Base-by-base conservation (phyloP, 2,888 invertebrate genomes). In the Macaria notata region DNA sequence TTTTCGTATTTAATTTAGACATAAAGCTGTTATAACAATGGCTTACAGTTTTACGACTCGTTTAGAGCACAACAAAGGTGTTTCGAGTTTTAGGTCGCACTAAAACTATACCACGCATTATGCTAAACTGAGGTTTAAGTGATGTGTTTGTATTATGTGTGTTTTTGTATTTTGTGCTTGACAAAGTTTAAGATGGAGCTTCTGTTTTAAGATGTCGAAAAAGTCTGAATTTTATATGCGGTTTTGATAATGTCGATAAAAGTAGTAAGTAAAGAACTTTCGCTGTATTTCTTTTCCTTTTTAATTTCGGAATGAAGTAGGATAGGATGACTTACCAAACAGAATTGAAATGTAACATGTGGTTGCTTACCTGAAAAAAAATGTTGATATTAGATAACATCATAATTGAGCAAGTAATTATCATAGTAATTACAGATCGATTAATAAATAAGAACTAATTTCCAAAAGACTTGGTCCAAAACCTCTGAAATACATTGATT, bases 1-100 rank as follows among this genome's bases (percentile, higher is more conserved):
- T 64, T 65, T 57, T 64, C 57, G 51, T 59, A 63, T 65, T 63
- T 67, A 63, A 67, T 65, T 62, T 59, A 67, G 66, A 67, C 66
- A 67, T 67, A 61, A 65, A 62, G 57, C 51, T 48, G 56, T 48
- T 56, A 49, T 57, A 61, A 66, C 64, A 66, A 66, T 66, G 48
- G 59, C 61, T 66, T 56, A 54, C 44, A 43, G 46, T 55, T 64
- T 62, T 56, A 63, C 49, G 59, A 56, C 39, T 50, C 52, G 49
- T 49, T 63, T 57, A 62, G 56, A 19, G 9, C 49, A 46, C 55
- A 54, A 63, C 61, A 61, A 63, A 59, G 54, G 58, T 39, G 30
- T 50, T 49, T 54, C 36, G 8, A 44, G 31, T 52, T 67, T 61
- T 61, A 63, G 56, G 49, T 38, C 42, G 8, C 30, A 31, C 43